These are phyloP conservation scores for Parnassius orleans DNA, from an alignment of 2,888 invertebrate species.

Conservation along the genomic window DNA sequence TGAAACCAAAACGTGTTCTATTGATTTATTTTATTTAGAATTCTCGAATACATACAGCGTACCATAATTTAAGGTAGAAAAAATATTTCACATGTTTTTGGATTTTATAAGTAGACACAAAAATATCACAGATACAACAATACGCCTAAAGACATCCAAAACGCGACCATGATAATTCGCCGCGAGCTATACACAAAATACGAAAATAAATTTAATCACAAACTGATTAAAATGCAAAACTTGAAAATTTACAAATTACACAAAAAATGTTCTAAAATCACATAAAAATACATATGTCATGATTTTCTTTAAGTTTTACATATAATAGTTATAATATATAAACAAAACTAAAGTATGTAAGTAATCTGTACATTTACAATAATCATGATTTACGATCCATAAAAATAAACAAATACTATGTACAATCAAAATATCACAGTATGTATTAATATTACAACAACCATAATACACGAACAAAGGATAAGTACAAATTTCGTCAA, in stretches of 20 bases:
- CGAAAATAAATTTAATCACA: slow-evolving; percentile 68
- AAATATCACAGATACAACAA: slow-evolving; percentile 63
- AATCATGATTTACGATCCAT: slow-evolving; percentile 64
- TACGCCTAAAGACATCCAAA: slow-evolving; percentile 52
- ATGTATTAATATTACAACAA: slow-evolving; percentile 27
- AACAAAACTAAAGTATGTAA: slow-evolving; percentile 15
- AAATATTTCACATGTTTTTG: slow-evolving; percentile 69
- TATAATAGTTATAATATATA: slow-evolving; percentile 23
- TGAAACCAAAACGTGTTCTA: slow-evolving; percentile 38
- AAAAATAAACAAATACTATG: slow-evolving; percentile 64
- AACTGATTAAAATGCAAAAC: slow-evolving; percentile 50
- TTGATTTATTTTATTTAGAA: slow-evolving; percentile 71
- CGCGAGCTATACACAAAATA: slow-evolving; percentile 68
- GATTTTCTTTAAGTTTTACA: slow-evolving; percentile 20
- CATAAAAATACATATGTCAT: slow-evolving; percentile 26
- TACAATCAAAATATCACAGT: slow-evolving; percentile 64
- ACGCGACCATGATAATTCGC: slow-evolving; percentile 61
- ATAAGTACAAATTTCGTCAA: background rate
- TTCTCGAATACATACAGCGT: slow-evolving; percentile 55
- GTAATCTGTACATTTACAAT: slow-evolving; percentile 51
- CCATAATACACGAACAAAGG: background rate
- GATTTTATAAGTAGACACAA: slow-evolving; percentile 45
- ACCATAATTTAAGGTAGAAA: slow-evolving; percentile 70
- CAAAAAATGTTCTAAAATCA: slow-evolving; percentile 56
- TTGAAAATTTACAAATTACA: slow-evolving; percentile 64